Evolutionary conservation across 2,888 invertebrate species (phyloP).

Genomic region (Cabera pusaria): DNA sequence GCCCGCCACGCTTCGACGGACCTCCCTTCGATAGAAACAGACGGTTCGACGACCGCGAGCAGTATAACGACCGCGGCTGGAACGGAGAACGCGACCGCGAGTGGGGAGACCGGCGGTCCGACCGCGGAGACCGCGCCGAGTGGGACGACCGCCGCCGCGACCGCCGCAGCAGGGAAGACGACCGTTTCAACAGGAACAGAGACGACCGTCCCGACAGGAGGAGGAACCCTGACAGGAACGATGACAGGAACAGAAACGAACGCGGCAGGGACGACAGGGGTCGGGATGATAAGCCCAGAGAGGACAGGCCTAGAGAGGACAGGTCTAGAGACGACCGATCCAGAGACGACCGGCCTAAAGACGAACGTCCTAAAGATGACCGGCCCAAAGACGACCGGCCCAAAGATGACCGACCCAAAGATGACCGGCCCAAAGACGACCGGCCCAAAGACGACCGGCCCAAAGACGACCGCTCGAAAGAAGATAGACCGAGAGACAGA

Average conservation of each 20-base stretch:
- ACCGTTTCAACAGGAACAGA: constrained; percentile 43
- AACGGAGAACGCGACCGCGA: constrained; percentile 57
- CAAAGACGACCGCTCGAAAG: background rate
- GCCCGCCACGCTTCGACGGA: constrained; percentile 50
- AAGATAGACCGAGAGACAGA: constrained; percentile 3
- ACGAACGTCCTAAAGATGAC: constrained; percentile 15
- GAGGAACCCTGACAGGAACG: constrained; percentile 33
- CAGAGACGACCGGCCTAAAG: constrained; percentile 15
- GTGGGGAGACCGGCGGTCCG: constrained; percentile 54
- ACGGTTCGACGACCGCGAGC: constrained; percentile 68
- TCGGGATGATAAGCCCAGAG: constrained; percentile 19
- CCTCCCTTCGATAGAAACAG: constrained; percentile 70
- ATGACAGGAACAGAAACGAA: constrained; percentile 42
- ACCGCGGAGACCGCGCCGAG: constrained; percentile 45
- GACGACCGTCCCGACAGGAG: constrained; percentile 33
- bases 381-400: constrained; percentile 13
- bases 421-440: constrained; percentile 1
- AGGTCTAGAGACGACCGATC: constrained; percentile 10
- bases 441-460: background rate
- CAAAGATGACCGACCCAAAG: constrained; percentile 18
- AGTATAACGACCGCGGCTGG: constrained; percentile 64
- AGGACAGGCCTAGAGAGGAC: constrained; percentile 14
- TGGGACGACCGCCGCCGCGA: constrained; percentile 17
- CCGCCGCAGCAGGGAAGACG: constrained; percentile 41
- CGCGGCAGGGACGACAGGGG: constrained; percentile 27